phyloP scores from a whole-genome alignment of 92 coral and sea anemone species.

The Zoanthus solanderi region DNA sequence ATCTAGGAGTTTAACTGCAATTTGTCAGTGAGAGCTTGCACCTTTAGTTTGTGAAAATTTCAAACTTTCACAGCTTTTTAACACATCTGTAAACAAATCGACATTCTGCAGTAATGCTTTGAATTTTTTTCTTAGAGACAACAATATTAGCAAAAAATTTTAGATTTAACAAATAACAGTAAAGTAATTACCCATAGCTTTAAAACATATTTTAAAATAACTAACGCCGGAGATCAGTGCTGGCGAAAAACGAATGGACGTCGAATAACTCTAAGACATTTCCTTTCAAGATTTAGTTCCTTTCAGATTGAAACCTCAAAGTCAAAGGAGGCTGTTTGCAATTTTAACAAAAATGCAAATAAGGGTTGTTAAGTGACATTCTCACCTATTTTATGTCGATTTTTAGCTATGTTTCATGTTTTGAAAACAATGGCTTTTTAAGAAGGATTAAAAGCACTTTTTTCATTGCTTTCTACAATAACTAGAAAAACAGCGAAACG shows the following conservation, averaged over 20 bases:
- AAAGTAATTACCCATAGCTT: neutral
- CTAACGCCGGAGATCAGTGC: neutral
- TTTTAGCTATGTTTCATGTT: neutral
- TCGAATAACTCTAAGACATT: neutral
- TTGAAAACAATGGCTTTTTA: neutral
- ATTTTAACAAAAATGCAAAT: conserved; percentile 17
- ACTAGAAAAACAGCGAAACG: neutral
- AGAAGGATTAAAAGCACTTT: neutral
- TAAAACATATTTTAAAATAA: neutral
- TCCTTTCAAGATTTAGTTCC: neutral
- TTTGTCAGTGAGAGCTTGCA: neutral
- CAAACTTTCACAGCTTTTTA: neutral
- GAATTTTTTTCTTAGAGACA: neutral
- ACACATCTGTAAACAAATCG: neutral
- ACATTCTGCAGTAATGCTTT: neutral
- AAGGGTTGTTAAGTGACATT: neutral
- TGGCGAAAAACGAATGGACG: neutral
- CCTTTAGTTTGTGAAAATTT: neutral
- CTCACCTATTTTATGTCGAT: neutral
- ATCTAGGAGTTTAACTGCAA: neutral
- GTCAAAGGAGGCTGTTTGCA: neutral
- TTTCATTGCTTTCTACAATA: neutral
- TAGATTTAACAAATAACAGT: neutral
- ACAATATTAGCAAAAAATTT: neutral
- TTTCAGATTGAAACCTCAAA: neutral